Percentiles rank a stretch among this genome's conserved stretches.
Conservation (phyloP, 2,113 vertebrate species). For the Brienomyrus longianalis region DNA sequence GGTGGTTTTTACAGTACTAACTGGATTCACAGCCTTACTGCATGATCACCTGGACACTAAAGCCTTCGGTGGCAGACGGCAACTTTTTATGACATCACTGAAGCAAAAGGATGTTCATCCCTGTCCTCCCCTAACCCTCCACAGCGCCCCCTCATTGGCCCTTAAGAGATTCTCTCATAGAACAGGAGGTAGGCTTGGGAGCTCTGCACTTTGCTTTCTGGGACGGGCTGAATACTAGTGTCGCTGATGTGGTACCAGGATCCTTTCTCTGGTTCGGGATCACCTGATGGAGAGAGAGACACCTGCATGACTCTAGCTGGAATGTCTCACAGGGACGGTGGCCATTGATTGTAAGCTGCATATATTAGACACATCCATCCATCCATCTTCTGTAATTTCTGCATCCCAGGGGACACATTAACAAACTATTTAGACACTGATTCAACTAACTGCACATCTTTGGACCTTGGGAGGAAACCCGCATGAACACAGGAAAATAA, state of each 20-base stretch:
- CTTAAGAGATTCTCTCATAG: slow-evolving; percentile 75
- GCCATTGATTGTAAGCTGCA: background rate
- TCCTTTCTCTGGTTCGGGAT: slow-evolving; percentile 59
- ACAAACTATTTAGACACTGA: background rate
- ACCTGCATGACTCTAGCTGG: background rate
- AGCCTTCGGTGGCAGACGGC: too few relatives aligned
- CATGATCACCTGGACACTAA: background rate
- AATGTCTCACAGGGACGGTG: background rate
- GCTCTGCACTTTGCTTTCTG: slow-evolving; percentile 70
- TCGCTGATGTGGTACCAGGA: slow-evolving; percentile 94
- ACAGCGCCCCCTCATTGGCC: background rate
- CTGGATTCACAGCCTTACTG: background rate
- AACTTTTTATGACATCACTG: background rate
- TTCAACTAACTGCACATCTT: background rate
- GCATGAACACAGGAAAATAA: background rate
- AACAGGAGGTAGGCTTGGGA: slow-evolving; percentile 96
- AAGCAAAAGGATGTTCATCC: slow-evolving; percentile 26
- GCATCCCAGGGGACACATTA: background rate
- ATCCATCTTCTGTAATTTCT: background rate
- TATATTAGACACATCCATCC: background rate
- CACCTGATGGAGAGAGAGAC: slow-evolving; percentile 39
- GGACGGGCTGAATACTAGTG: slow-evolving; percentile 74
- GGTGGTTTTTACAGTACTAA: background rate
- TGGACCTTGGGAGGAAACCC: background rate
- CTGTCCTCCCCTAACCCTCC: slow-evolving; percentile 29